These are phyloP conservation scores for Deroplatys truncata DNA, from an alignment of 2,888 invertebrate species.

Conservation along the genomic window DNA sequence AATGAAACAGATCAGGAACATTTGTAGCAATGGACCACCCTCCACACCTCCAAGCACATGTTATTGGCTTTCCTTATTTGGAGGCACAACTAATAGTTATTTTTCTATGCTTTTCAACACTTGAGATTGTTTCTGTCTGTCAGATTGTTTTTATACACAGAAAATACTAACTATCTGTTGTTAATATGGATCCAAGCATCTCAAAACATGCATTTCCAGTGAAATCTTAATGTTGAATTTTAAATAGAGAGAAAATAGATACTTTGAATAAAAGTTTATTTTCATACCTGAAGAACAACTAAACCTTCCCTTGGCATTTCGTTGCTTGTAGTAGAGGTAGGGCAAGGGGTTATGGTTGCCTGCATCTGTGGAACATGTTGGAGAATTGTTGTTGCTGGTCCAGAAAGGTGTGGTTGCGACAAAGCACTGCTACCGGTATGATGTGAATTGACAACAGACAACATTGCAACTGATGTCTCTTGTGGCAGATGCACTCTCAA, in stretches of 20 bases:
- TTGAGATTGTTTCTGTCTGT: too few relatives aligned
- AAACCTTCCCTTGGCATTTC: conserved; percentile 60
- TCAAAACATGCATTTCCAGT: too few relatives aligned
- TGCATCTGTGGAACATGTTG: conserved; percentile 53
- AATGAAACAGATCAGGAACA: too few relatives aligned
- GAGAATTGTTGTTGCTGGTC: conserved; percentile 26
- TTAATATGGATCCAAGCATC: neutral
- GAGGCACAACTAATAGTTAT: too few relatives aligned
- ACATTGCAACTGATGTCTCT: conserved; percentile 57
- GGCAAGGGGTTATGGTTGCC: conserved; percentile 65
- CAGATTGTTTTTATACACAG: neutral
- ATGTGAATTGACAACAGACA: conserved; percentile 58
- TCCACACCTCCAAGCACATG: too few relatives aligned
- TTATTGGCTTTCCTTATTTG: too few relatives aligned
- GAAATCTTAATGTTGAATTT: neutral
- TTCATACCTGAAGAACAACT: conserved; percentile 55
- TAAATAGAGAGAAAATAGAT: neutral
- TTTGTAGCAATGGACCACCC: too few relatives aligned
- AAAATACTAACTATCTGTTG: neutral
- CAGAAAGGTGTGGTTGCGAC: conserved; percentile 21
- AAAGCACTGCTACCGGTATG: neutral
- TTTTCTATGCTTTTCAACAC: too few relatives aligned
- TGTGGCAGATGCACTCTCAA: conserved; percentile 13
- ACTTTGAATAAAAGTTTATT: neutral
- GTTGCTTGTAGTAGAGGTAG: conserved; percentile 45